Evolutionary conservation across 2,888 invertebrate species (phyloP).

Genomic region (Stenodera caucasica): DNA sequence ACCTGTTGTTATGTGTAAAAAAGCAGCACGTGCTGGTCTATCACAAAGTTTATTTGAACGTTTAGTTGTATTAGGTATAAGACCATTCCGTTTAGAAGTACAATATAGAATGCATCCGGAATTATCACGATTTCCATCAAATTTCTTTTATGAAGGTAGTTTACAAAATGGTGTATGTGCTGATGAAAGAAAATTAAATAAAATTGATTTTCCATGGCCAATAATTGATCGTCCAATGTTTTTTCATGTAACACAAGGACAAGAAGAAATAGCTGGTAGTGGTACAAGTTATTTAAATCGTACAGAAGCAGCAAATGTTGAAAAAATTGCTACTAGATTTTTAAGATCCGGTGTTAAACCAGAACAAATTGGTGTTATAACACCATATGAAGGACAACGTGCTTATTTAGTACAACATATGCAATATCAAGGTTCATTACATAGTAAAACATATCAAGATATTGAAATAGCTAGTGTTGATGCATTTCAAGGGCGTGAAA

Average conservation of each 20-base stretch:
- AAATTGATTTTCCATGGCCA: slow-evolving; percentile 98
- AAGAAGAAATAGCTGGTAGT: slow-evolving; percentile 98
- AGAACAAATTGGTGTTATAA: slow-evolving; percentile 98
- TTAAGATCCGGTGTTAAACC: slow-evolving; percentile 93
- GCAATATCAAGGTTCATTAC: slow-evolving; percentile 97
- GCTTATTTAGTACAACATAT: slow-evolving; percentile 98
- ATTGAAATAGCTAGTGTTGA: slow-evolving; percentile 99
- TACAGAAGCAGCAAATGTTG: slow-evolving; percentile 98
- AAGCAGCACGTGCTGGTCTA: slow-evolving; percentile 95
- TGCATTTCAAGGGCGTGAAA: slow-evolving; percentile 98
- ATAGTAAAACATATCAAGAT: slow-evolving; percentile 95
- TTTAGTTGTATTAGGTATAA: slow-evolving; percentile 93
- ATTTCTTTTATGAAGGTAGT: slow-evolving; percentile 99
- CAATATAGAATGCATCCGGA: slow-evolving; percentile 99
- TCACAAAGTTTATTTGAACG: slow-evolving; percentile 97
- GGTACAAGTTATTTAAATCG: slow-evolving; percentile 98
- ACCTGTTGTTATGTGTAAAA: slow-evolving; percentile 99
- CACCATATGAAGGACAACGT: slow-evolving; percentile 98
- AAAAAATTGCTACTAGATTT: slow-evolving; percentile 94
- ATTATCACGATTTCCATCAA: slow-evolving; percentile 95
- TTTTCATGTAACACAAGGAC: slow-evolving; percentile 97
- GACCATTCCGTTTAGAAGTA: slow-evolving; percentile 95
- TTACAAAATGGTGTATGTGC: slow-evolving; percentile 98
- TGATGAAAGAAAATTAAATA: slow-evolving; percentile 85
- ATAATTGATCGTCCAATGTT: slow-evolving; percentile 96